Percentiles rank a stretch among this genome's conserved stretches.
These are phyloP conservation scores for Pteromalus puparum DNA, from an alignment of 1,140 invertebrate genomes.

Conservation along the genomic window DNA sequence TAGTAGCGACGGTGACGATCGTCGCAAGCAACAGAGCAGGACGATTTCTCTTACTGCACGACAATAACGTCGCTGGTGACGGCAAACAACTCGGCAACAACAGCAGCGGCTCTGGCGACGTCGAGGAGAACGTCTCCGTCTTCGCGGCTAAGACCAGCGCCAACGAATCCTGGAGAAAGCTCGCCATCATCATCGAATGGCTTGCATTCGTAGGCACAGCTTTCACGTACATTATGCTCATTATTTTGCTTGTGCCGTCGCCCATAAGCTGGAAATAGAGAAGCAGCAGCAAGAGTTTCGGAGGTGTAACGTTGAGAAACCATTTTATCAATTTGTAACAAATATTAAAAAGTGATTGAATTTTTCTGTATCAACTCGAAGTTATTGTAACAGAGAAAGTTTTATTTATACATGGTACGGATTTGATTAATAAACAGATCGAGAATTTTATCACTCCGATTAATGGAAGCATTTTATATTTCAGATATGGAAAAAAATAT, in stretches of 20 bases:
- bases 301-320: too few species aligned
- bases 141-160: conserved; percentile 55
- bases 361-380: not conserved
- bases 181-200: conserved; percentile 65
- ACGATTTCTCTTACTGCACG: conserved; percentile 58
- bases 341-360: not conserved
- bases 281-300: not conserved
- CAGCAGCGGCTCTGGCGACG: not conserved
- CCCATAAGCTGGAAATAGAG: not conserved
- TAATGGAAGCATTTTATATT: too few species aligned
- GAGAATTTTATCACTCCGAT: too few species aligned
- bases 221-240: conserved; percentile 61
- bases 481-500: too few species aligned
- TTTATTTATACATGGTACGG: too few species aligned
- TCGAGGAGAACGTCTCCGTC: conserved; percentile 26
- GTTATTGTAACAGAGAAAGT: too few species aligned
- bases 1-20: conserved; percentile 56
- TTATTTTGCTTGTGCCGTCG: conserved; percentile 58
- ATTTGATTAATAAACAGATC: too few species aligned
- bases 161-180: conserved; percentile 59
- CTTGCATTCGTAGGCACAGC: conserved; percentile 58
- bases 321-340: too few species aligned
- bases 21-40: conserved; percentile 59
- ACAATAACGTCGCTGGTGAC: not conserved
- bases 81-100: not conserved